Evolutionary conservation across 2,888 invertebrate species (phyloP), one percentile per base, ranked within the genome.

Genomic region (Spisula subtruncata): DNA sequence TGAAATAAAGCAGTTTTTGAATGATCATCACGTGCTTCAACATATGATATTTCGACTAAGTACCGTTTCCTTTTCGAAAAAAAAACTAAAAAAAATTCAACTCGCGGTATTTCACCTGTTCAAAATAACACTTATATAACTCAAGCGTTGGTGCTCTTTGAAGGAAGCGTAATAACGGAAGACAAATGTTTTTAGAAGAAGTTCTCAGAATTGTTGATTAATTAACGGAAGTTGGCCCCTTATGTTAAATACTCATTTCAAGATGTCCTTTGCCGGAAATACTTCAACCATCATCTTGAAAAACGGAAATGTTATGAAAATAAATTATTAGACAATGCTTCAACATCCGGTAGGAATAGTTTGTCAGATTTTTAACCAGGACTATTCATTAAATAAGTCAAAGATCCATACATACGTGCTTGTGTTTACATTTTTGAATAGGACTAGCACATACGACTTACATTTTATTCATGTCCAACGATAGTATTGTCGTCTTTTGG

Each of bases 151-250:
- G 8, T 66, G 60, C 60, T n/a, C 10, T 66, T 75, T 32, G 75
- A 75, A 75, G 35, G 35, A 75, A 35, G 32, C 35, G 75, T 35
- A 29, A 75, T 35, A 75, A 32, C 32, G 5, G 0, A 32, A 75
- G 75, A 75, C 35, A 35, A 75, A 75, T 18, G 32, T 5, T 75
- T 75, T 14, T 75, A 16, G 16, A 32, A 18, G 35, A 75, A 16
- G 75, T 75, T 75, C 75, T 14, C 75, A 75, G 75, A 81, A 81
- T 75, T 81, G 48, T 66, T 86, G 83, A 86, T 89, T 86, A 71
- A 89, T 89, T 51, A 83, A 48, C 83, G 86, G 86, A 83, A 89
- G 60, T 25, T 46, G 60, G 51, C 83, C 29, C 84, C 66, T 75
- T 75, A 75, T 6, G 46, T 51, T 51, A 51, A 84, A 75, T 35